A percentile compares a stretch with the other conserved stretches of the same genome.
Conservation (phyloP, 2,113 vertebrate genomes). For the Pollimyrus isidori region DNA sequence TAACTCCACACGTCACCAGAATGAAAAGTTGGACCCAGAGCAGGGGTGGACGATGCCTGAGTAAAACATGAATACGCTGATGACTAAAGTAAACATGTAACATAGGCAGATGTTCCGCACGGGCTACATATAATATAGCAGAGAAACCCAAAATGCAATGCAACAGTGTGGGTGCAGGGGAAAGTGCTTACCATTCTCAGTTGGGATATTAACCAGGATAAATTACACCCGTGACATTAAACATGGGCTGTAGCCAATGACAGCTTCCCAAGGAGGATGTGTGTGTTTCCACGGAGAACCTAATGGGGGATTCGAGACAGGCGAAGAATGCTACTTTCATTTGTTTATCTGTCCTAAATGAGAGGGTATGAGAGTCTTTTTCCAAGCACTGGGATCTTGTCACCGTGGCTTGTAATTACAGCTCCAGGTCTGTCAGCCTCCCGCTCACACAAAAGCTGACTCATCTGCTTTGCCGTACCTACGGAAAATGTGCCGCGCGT, state of each 20-base stretch:
- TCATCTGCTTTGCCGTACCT: background rate
- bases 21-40: background rate
- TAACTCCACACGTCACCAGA: background rate
- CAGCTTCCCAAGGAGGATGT: background rate
- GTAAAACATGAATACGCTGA: background rate
- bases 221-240: background rate
- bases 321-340: background rate
- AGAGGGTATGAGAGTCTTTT: background rate
- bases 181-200: background rate
- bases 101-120: background rate
- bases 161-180: background rate
- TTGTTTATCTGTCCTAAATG: slow-evolving; percentile 6
- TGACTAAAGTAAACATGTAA: background rate
- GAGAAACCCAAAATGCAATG: background rate
- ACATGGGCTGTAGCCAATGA: background rate
- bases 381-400: background rate
- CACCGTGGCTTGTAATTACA: background rate
- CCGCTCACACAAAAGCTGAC: background rate
- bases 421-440: background rate
- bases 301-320: background rate
- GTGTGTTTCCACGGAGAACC: background rate
- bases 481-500: background rate
- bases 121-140: background rate
- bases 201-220: background rate
- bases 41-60: no score